Base-by-base conservation (phyloP, 2,888 invertebrate species). In the Leptopilina syphax region DNA sequence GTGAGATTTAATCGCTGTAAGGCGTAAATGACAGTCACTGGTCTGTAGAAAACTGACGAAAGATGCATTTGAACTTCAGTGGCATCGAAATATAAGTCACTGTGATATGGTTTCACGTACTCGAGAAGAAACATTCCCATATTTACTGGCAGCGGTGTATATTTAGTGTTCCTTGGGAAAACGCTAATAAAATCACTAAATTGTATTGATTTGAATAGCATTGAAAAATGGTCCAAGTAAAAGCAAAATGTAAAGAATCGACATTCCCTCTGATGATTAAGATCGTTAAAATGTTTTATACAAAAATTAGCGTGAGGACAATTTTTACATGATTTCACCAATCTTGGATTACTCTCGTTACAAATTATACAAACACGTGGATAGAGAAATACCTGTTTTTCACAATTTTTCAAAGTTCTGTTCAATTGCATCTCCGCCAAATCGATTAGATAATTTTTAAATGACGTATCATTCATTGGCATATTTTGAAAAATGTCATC, bases 331-430 rank as follows among this genome's bases (percentile, higher is more conserved):
- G 89, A 84, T 47, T 79, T 77, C 18, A 90, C 70, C 34, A 27
- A 66, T 12, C 79, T 76, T 7, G 67, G 8, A 70, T 86, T 80
- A 3, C 68, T 82, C 18, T 87, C 82, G n/a, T 86, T 82, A 65
- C 90, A 90, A 4, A 87, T 68, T 1, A 77, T 12, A 54, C 90
- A 90, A 7, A 83, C 85, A 78, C 86, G 84, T 3, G 87, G 87
- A 80, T 89, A 90, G 81, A 86, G 84, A 68, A 90, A 87, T 82
- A 89, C 86, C 27, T 88, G 79, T 44, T 80, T 78, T 67, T 89
- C 89, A 34, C 84, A 86, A 7, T 77, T 50, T 13, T 82, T n/a
- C 9, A 89, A 67, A 50, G 65, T 79, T 47, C 87, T 82, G 10
- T 63, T 65, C 18, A 86, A n/a, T 66, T 83, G 83, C 1, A 8